These are phyloP conservation scores for Sebastes trivittatus DNA, from an alignment of 2,797 vertebrate genomes.

Conservation along the genomic window DNA sequence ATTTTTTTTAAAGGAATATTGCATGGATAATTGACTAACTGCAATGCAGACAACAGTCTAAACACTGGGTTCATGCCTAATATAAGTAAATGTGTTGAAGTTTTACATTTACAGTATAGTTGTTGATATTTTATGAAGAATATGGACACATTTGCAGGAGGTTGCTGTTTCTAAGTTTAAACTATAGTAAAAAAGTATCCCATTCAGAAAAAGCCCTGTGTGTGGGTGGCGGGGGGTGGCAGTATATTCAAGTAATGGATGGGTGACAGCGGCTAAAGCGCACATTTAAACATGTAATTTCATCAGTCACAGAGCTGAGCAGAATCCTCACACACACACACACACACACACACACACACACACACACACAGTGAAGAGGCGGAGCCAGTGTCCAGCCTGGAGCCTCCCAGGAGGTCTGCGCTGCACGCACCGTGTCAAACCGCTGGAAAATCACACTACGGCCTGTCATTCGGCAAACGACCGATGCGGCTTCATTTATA, in stretches of 20 bases:
- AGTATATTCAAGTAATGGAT: constrained; percentile 11
- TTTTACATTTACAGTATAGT: neutral
- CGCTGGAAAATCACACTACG: constrained; percentile 55
- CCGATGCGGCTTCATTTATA: constrained; percentile 43
- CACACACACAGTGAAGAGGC: constrained; percentile 1
- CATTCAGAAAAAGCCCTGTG: neutral
- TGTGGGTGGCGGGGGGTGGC: neutral
- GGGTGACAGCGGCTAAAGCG: constrained; percentile 7
- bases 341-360: neutral
- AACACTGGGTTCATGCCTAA: neutral
- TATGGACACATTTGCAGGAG: neutral
- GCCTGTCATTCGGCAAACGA: constrained; percentile 45
- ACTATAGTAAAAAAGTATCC: neutral
- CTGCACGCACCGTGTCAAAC: constrained; percentile 54
- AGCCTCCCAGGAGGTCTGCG: constrained; percentile 44
- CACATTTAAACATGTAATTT: constrained; percentile 52
- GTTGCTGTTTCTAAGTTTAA: neutral
- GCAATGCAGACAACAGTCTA: neutral
- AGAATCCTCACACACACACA: neutral
- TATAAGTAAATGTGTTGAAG: neutral
- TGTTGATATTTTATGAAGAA: neutral
- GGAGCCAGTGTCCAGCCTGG: constrained; percentile 7
- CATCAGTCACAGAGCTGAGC: constrained; percentile 53
- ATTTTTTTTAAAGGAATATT: neutral
- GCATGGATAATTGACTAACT: neutral